Percentiles rank a stretch among this genome's conserved stretches.
phyloP scores from a whole-genome alignment of 2,113 vertebrate genomes.

The Hippocampus mohnikei region DNA sequence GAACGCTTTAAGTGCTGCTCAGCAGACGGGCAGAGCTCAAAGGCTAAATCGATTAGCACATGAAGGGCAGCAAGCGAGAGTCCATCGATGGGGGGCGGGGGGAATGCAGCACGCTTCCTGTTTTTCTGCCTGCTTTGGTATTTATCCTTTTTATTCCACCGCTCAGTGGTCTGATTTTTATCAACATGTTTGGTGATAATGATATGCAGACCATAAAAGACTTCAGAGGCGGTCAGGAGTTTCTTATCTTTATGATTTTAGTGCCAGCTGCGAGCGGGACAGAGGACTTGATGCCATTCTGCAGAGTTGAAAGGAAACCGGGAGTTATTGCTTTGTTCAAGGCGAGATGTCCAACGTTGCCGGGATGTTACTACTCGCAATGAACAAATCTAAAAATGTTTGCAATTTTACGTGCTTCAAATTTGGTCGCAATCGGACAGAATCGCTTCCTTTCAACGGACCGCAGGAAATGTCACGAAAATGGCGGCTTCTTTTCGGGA shows the following conservation, averaged over 20 bases:
- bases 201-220: not conserved
- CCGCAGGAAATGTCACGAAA: not conserved
- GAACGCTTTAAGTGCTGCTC: conserved; percentile 38
- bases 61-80: conserved; percentile 16
- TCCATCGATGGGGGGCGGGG: not conserved
- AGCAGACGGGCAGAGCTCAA: conserved; percentile 23
- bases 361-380: not conserved
- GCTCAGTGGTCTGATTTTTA: not conserved
- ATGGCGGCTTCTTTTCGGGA: not conserved
- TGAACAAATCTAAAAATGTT: not conserved
- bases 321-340: not conserved
- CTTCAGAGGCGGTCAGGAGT: not conserved
- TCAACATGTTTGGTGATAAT: not conserved
- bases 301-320: not conserved
- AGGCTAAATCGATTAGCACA: conserved; percentile 48
- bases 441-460: not conserved
- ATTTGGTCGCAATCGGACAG: not conserved
- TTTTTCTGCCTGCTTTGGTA: not conserved
- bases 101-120: not conserved
- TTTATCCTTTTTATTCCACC: not conserved
- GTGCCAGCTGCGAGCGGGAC: not conserved
- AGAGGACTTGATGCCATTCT: not conserved
- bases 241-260: conserved; percentile 3
- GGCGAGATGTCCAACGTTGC: not conserved
- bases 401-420: not conserved